phyloP scores from a whole-genome alignment of 2,888 invertebrate species.

The Acronicta alni region DNA sequence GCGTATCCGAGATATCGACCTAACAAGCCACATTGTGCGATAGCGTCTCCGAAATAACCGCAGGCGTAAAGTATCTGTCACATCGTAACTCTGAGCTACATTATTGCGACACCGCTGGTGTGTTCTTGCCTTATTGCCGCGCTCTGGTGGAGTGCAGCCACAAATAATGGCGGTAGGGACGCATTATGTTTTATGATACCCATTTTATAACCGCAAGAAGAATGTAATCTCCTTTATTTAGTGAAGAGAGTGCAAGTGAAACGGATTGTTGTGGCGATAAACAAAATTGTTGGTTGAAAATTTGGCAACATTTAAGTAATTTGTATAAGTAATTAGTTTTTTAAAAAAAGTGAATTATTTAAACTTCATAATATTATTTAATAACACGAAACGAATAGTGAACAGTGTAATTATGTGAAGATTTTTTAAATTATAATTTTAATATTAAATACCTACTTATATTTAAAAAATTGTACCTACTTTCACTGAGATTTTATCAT shows the following conservation, averaged over 20 bases:
- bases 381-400: too few species aligned
- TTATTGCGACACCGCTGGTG: constrained; percentile 66
- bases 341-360: too few species aligned
- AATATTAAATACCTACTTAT: too few species aligned
- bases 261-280: constrained; percentile 69
- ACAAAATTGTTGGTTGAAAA: constrained; percentile 60
- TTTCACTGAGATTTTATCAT: too few species aligned
- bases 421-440: too few species aligned
- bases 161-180: constrained; percentile 79
- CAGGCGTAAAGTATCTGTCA: constrained; percentile 70
- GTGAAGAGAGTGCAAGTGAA: constrained; percentile 73
- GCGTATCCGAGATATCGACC: constrained; percentile 52
- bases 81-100: constrained; percentile 65
- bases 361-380: too few species aligned
- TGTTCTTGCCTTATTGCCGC: constrained; percentile 74
- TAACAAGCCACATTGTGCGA: constrained; percentile 58
- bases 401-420: too few species aligned
- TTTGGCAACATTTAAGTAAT: constrained; percentile 14
- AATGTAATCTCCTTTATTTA: constrained; percentile 84
- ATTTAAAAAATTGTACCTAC: too few species aligned
- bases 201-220: constrained; percentile 82
- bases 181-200: constrained; percentile 84
- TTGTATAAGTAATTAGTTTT: neutral
- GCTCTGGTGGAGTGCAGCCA: constrained; percentile 77
- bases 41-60: constrained; percentile 63